These are phyloP conservation scores for Mastomys coucha DNA, from an alignment of 2,113 vertebrate species.

Conservation along the genomic window DNA sequence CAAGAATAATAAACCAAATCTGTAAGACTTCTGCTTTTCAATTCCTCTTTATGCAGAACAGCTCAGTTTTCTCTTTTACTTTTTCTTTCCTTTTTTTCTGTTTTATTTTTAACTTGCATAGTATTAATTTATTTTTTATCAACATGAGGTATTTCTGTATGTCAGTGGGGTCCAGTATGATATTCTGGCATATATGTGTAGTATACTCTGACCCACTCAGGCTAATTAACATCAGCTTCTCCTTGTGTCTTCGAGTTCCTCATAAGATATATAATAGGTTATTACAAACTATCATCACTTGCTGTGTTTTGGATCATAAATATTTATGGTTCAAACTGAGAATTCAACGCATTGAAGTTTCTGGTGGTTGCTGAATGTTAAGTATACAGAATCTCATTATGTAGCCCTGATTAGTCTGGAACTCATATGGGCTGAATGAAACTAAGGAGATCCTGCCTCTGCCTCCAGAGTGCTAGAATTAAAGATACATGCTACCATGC, in stretches of 20 bases:
- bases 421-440: background rate
- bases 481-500: background rate
- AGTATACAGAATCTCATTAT: background rate
- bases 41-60: background rate
- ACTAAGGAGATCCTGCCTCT: background rate
- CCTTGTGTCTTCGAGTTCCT: background rate
- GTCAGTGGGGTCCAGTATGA: background rate
- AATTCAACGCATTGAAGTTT: constrained; percentile 23
- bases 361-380: background rate
- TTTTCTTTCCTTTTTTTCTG: background rate
- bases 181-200: background rate
- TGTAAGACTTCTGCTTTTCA: background rate
- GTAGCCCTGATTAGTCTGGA: background rate
- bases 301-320: background rate
- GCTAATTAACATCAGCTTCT: background rate
- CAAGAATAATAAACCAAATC: background rate
- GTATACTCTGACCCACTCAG: background rate
- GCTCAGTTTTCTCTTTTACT: background rate
- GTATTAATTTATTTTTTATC: background rate
- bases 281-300: background rate
- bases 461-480: background rate
- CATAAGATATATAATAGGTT: no score
- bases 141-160: no score
- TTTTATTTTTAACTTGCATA: constrained; percentile 19
- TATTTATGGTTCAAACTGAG: background rate